phyloP scores from a whole-genome alignment of 2,113 vertebrate genomes.

The Cyanoderma ruficeps region DNA sequence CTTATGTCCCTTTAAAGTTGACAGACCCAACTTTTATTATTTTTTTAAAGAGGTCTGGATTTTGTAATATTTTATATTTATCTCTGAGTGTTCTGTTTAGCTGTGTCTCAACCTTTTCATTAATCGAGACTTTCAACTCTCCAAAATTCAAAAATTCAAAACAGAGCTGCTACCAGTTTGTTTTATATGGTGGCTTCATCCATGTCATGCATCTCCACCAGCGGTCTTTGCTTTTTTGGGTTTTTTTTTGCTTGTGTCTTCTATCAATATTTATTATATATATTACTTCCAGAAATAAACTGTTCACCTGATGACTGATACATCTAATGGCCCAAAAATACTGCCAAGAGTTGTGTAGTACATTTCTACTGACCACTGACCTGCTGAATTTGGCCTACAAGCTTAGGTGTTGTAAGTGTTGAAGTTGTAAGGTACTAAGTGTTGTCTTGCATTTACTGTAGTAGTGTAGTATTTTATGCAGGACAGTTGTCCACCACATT shows the following conservation, averaged over 20 bases:
- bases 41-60: neutral
- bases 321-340: neutral
- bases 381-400: neutral
- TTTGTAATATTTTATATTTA: neutral
- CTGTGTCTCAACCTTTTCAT: neutral
- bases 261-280: neutral
- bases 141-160: neutral
- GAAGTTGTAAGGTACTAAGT: neutral
- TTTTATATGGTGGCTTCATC: neutral
- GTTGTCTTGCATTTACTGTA: neutral
- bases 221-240: fast-evolving
- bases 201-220: neutral
- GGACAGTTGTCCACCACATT: neutral
- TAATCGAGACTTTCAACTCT: neutral
- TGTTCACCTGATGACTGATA: neutral
- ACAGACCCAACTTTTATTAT: neutral
- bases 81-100: neutral
- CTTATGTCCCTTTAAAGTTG: neutral
- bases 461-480: neutral
- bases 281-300: neutral
- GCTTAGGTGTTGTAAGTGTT: no score
- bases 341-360: neutral
- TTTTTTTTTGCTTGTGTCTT: neutral
- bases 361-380: neutral
- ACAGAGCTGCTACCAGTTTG: neutral